Percentiles rank a stretch among this genome's conserved stretches.
phyloP scores from a whole-genome alignment of 2,888 invertebrate species.

The Pycnomerus fuliginosus region DNA sequence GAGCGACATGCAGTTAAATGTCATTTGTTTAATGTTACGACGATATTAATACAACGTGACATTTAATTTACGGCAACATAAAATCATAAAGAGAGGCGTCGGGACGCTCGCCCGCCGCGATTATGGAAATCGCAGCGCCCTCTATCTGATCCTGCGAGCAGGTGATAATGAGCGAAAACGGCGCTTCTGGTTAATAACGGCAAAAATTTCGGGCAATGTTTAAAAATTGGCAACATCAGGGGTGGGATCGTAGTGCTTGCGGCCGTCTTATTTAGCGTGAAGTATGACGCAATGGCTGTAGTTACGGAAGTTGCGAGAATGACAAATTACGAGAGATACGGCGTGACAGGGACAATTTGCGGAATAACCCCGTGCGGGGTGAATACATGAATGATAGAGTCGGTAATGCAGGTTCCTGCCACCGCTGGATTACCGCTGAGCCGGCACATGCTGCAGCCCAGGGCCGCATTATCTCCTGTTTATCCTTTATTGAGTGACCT shows the following conservation, averaged over 20 bases:
- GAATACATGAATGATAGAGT: slow-evolving; percentile 50
- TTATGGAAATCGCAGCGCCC: slow-evolving; percentile 5
- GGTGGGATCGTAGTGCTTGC: no score
- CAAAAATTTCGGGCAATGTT: no score
- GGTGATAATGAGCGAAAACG: slow-evolving; percentile 39
- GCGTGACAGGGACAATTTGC: slow-evolving; percentile 48
- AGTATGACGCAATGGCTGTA: slow-evolving; percentile 16
- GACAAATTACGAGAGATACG: slow-evolving; percentile 47
- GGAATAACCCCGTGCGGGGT: slow-evolving; percentile 45
- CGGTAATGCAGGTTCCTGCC: slow-evolving; percentile 43
- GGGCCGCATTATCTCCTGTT: slow-evolving; percentile 25
- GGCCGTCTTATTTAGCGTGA: slow-evolving; percentile 18
- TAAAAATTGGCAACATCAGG: no score
- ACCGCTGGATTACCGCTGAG: slow-evolving; percentile 42
- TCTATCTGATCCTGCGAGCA: slow-evolving; percentile 36
- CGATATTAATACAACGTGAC: slow-evolving; percentile 44
- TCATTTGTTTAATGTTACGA: slow-evolving; percentile 42
- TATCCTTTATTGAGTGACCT: slow-evolving; percentile 31
- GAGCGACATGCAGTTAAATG: slow-evolving; percentile 41
- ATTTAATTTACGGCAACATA: slow-evolving; percentile 43
- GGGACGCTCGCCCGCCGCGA: slow-evolving; percentile 13
- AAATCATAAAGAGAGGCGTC: slow-evolving; percentile 39
- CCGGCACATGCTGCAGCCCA: slow-evolving; percentile 36
- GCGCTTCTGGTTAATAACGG: no score
- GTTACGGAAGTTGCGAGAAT: slow-evolving; percentile 31